Evolutionary conservation across 2,797 vertebrate genomes (phyloP), one percentile per base, ranked within the genome.

Genomic region (Lagorchestes hirsutus): DNA sequence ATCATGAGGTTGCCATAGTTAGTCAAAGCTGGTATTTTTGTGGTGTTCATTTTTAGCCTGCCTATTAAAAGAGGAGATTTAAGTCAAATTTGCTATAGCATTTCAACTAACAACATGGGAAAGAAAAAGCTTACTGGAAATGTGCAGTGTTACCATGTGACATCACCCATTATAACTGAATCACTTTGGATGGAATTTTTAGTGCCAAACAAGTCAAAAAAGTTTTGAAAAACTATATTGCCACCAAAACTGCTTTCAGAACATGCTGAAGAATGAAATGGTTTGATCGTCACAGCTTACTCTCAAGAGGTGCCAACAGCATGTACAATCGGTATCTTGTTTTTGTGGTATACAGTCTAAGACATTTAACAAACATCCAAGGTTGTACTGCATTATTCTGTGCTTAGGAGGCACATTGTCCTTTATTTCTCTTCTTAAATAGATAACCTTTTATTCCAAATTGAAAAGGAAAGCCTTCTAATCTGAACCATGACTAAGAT

Each of bases 371-470:
- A 90, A 12, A 52, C 46, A 11, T 52, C 57, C 27, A 55, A 91
- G 82, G 62, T 62, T 18, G 46, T 12, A 16, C 22, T 46, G 3
- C 8, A 34, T 14, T 90, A 28, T 27, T 93, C 90, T 90, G n/a
- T 28, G 90, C 92, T 94, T 92, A 57, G 12, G 58, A 96, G 31
- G 2, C 40, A 10, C 13, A 3, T 31, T 52, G 90, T 95, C 96
- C 92, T 91, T 95, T 92, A 54, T 34, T 93, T 96, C 92, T 54
- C 11, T 62, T 56, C 29, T 91, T 29, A 24, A 94, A 90, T 87
- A 95, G 93, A 93, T 96, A 62, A 91, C 87, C 90, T 95, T 93
- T 46, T 58, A 55, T 29, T 55, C 22, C 93, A 93, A 50, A 46
- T 12, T 90, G 16, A 46, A 95, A 92, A 96, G 46, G 29, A 94